phyloP scores from a whole-genome alignment of 2,888 invertebrate genomes.

The Ophion slaviceki region DNA sequence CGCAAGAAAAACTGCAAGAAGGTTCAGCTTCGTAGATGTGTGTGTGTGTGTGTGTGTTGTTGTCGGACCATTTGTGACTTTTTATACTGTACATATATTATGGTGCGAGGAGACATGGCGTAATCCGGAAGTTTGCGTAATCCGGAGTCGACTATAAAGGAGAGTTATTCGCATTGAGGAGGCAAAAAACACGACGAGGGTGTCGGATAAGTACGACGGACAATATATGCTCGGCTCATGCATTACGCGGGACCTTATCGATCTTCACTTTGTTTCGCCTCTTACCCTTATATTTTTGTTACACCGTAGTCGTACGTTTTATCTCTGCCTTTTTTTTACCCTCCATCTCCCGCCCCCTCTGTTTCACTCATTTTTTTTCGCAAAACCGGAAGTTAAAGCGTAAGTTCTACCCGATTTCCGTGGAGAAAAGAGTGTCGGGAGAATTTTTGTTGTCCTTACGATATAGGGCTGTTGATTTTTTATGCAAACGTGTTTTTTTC shows the following conservation, averaged over 20 bases:
- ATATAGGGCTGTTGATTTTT: constrained; percentile 39
- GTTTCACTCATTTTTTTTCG: background rate
- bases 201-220: constrained; percentile 44
- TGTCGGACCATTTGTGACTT: constrained; percentile 1
- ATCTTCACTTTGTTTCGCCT: constrained; percentile 48
- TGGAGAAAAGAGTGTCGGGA: constrained; percentile 6
- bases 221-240: constrained; percentile 51
- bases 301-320: background rate
- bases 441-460: constrained; percentile 39
- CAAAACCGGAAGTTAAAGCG: constrained; percentile 36
- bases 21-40: background rate
- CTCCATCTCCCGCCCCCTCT: background rate
- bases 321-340: constrained; percentile 23
- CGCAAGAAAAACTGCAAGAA: background rate
- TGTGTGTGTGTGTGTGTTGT: background rate
- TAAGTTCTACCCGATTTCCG: background rate
- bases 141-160: constrained; percentile 44
- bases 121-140: constrained; percentile 37
- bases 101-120: background rate
- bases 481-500: background rate
- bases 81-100: background rate
- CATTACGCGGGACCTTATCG: constrained; percentile 62
- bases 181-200: constrained; percentile 28
- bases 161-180: constrained; percentile 30
- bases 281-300: constrained; percentile 18